A percentile compares a stretch with the other conserved stretches of the same genome.
Evolutionary conservation across 2,797 vertebrate species (phyloP).

Genomic region (Diplodus puntazzo): DNA sequence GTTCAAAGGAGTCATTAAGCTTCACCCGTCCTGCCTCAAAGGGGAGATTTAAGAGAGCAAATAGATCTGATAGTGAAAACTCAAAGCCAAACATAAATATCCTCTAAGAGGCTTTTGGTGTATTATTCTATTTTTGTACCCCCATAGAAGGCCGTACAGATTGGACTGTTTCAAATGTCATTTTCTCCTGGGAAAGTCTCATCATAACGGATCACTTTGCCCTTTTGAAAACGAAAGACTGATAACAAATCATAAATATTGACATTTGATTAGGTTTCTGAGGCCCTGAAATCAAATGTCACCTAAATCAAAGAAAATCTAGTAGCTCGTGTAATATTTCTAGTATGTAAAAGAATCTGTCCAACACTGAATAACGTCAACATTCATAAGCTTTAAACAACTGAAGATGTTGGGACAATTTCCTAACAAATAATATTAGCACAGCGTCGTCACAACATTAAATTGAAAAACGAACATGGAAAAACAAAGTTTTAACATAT

Average conservation of each 20-base stretch:
- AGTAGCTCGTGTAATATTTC: background rate
- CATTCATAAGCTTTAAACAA: background rate
- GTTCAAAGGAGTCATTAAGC: slow-evolving; percentile 87
- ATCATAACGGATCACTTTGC: slow-evolving; percentile 27
- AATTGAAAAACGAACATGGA: too few relatives aligned
- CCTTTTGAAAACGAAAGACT: slow-evolving; percentile 1
- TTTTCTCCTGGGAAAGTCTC: slow-evolving; percentile 80
- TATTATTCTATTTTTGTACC: slow-evolving; percentile 68
- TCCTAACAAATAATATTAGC: too few relatives aligned
- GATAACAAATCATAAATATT: slow-evolving; percentile 10
- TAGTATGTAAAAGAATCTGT: background rate
- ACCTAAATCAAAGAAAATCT: background rate
- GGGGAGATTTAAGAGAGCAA: slow-evolving; percentile 87
- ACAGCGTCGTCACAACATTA: too few relatives aligned
- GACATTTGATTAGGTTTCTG: background rate
- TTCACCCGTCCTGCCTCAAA: slow-evolving; percentile 77
- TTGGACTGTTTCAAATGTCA: slow-evolving; percentile 76
- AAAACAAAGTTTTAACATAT: too few relatives aligned
- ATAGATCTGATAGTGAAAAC: slow-evolving; percentile 80
- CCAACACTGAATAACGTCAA: slow-evolving; percentile 9
- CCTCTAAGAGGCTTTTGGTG: slow-evolving; percentile 83
- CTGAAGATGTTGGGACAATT: too few relatives aligned
- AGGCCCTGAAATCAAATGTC: background rate
- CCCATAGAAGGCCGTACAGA: slow-evolving; percentile 61
- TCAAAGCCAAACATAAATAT: slow-evolving; percentile 83